phyloP scores from a whole-genome alignment of 2,113 vertebrate species.

The Cyprinodon tularosa region DNA sequence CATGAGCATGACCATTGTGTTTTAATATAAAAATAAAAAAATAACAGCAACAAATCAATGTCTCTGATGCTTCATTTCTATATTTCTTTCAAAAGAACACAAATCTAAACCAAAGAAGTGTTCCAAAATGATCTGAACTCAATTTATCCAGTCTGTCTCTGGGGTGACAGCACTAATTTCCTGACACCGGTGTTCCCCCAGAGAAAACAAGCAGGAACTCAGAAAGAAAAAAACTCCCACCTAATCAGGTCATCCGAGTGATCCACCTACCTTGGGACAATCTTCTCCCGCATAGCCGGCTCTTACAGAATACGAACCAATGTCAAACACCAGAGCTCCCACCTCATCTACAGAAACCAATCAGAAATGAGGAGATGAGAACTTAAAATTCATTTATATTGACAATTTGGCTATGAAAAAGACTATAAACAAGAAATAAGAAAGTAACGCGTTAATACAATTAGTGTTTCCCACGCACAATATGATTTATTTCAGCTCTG shows the following conservation, averaged over 20 bases:
- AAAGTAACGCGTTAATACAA: neutral
- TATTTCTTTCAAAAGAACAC: neutral
- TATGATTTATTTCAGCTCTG: no score
- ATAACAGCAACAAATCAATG: neutral
- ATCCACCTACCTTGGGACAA: constrained; percentile 91
- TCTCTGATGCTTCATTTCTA: neutral
- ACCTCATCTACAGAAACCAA: constrained; percentile 89
- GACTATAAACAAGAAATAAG: neutral
- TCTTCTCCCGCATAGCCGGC: constrained; percentile 98
- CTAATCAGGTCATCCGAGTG: constrained; percentile 52
- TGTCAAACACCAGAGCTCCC: constrained; percentile 97
- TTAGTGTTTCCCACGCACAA: neutral
- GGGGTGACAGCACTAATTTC: constrained; percentile 58
- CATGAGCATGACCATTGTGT: neutral
- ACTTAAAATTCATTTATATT: neutral
- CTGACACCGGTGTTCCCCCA: constrained; percentile 33
- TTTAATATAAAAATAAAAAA: neutral
- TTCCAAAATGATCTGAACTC: constrained; percentile 51
- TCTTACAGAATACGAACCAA: constrained; percentile 96
- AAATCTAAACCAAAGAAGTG: constrained; percentile 13
- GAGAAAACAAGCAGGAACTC: constrained; percentile 29
- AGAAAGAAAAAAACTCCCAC: constrained; percentile 46
- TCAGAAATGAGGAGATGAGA: neutral
- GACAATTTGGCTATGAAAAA: no score
- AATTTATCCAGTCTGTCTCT: constrained; percentile 51